These are phyloP conservation scores for Mellilla xanthometata DNA, from an alignment of 2,888 invertebrate species.

Conservation along the genomic window DNA sequence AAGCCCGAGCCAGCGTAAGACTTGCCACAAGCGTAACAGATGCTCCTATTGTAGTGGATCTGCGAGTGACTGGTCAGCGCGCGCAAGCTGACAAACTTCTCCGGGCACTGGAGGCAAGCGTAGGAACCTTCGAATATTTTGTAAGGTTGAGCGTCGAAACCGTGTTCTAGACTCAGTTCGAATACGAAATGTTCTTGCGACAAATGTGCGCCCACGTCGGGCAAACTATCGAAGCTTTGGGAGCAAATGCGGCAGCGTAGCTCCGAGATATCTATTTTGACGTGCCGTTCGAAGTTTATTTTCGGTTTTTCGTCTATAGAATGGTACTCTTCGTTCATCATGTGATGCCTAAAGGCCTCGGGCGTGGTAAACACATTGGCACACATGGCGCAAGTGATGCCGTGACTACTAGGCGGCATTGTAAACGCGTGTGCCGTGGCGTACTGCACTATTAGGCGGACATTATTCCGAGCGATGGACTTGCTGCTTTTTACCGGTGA, in stretches of 20 bases:
- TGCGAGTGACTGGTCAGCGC: constrained; percentile 45
- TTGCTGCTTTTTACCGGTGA: constrained; percentile 18
- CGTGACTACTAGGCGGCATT: constrained; percentile 29
- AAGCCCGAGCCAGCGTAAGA: constrained; percentile 32
- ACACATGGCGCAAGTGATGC: constrained; percentile 28
- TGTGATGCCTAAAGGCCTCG: constrained; percentile 41
- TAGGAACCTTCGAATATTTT: constrained; percentile 30
- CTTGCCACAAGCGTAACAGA: constrained; percentile 47
- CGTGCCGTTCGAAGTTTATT: constrained; percentile 15
- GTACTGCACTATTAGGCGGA: constrained; percentile 41
- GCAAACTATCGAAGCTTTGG: constrained; percentile 25
- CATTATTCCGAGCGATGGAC: constrained; percentile 43
- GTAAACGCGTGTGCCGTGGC: constrained; percentile 51
- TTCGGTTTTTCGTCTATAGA: not conserved
- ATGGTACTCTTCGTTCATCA: constrained; percentile 28
- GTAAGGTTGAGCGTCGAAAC: constrained; percentile 39
- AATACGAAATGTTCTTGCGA: constrained; percentile 20
- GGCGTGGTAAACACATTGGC: constrained; percentile 38
- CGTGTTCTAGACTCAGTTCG: constrained; percentile 12
- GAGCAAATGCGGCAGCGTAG: constrained; percentile 40
- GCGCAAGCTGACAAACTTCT: constrained; percentile 36
- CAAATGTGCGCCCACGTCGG: constrained; percentile 36
- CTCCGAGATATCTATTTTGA: constrained; percentile 44
- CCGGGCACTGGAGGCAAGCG: constrained; percentile 37
- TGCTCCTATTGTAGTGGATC: constrained; percentile 40